phyloP scores from a whole-genome alignment of 2,113 vertebrate species.

The Nicator chloris region DNA sequence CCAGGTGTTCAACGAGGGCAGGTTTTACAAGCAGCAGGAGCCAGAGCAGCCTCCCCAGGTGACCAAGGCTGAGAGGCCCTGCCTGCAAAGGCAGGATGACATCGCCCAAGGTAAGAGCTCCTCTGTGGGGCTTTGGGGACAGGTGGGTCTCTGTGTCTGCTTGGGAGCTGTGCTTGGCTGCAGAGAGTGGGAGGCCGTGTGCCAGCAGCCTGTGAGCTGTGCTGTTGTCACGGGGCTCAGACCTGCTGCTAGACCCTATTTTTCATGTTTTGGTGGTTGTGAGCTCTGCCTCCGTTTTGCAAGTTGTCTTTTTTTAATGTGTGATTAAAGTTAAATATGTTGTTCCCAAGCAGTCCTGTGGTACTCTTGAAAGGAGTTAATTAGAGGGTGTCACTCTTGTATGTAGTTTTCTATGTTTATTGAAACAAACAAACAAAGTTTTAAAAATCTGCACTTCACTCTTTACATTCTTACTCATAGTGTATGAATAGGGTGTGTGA shows the following conservation, averaged over 20 bases:
- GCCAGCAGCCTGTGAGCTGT: not conserved
- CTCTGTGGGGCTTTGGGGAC: not conserved
- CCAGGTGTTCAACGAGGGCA: conserved; percentile 92
- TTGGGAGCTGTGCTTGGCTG: not conserved
- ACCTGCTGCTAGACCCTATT: not conserved
- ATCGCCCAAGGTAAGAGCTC: conserved; percentile 80
- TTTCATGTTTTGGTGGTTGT: not conserved
- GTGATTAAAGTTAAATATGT: not conserved
- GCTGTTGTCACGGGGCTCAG: not conserved
- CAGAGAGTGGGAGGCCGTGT: not conserved
- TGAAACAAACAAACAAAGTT: not conserved
- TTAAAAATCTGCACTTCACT: not conserved
- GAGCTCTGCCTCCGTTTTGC: not conserved
- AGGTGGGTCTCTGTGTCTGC: not conserved
- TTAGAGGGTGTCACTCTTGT: not conserved
- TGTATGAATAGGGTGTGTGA: not conserved
- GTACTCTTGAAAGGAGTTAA: not conserved
- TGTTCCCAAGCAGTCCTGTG: not conserved
- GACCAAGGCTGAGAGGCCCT: conserved; percentile 77
- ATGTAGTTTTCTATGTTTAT: not conserved
- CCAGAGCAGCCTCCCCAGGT: conserved; percentile 79
- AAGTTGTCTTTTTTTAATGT: not conserved
- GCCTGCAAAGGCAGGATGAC: conserved; percentile 90
- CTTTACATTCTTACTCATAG: not conserved
- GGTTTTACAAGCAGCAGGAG: conserved; percentile 81